Conservation (phyloP, 2,113 vertebrate genomes). For the Micronycteris hirsuta region DNA sequence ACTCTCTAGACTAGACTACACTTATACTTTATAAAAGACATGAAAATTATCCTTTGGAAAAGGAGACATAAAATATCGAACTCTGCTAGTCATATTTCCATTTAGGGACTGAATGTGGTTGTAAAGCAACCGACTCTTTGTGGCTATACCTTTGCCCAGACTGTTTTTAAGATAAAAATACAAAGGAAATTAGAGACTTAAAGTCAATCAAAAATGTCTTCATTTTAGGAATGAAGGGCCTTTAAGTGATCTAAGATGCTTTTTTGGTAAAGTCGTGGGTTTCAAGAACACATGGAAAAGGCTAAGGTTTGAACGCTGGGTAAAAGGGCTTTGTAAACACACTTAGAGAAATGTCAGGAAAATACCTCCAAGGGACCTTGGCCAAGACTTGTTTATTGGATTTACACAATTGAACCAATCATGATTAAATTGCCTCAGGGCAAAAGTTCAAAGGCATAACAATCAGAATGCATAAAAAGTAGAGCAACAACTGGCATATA, state of each 20-base stretch:
- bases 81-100: neutral
- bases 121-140: neutral
- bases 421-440: slow-evolving; percentile 67
- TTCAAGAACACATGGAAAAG: slow-evolving; percentile 30
- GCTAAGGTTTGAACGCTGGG: neutral
- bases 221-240: slow-evolving; percentile 28
- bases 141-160: neutral
- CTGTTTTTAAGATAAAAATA: slow-evolving; percentile 42
- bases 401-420: slow-evolving; percentile 74
- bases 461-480: slow-evolving; percentile 51
- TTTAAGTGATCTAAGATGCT: slow-evolving; percentile 31
- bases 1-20: neutral
- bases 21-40: neutral
- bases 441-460: slow-evolving; percentile 71
- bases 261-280: slow-evolving; percentile 44
- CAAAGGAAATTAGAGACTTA: slow-evolving; percentile 56
- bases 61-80: neutral
- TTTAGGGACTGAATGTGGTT: neutral
- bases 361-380: slow-evolving; percentile 39
- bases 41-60: slow-evolving; percentile 17
- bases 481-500: slow-evolving; percentile 53
- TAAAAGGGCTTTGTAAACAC: slow-evolving; percentile 54
- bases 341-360: slow-evolving; percentile 53
- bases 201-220: slow-evolving; percentile 14
- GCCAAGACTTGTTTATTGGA: slow-evolving; percentile 71